phyloP scores from a whole-genome alignment of 2,797 vertebrate genomes.

The Rhinophrynus dorsalis region DNA sequence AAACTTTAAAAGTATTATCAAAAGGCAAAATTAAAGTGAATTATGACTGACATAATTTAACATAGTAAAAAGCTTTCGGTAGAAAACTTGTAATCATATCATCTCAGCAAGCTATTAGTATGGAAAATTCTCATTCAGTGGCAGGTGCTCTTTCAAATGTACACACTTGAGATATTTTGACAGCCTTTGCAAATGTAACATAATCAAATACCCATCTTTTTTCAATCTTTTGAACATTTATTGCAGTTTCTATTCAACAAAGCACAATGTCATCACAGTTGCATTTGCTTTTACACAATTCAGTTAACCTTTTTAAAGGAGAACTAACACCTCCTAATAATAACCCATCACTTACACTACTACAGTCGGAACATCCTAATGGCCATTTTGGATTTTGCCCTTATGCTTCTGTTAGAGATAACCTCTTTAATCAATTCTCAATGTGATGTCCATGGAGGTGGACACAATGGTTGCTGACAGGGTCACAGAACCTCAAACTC shows the following conservation, averaged over 20 bases:
- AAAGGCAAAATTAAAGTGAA: conserved; percentile 35
- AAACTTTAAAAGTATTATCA: conserved; percentile 22
- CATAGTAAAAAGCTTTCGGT: conserved; percentile 46
- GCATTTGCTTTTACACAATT: too few species aligned
- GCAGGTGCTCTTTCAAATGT: conserved; percentile 42
- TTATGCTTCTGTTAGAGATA: too few species aligned
- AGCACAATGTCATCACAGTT: not conserved
- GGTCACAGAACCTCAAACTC: too few species aligned
- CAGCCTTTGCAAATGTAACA: conserved; percentile 19
- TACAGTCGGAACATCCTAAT: too few species aligned
- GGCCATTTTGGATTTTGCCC: too few species aligned
- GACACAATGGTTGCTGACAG: too few species aligned
- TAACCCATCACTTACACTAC: too few species aligned
- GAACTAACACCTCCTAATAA: too few species aligned
- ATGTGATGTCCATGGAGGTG: too few species aligned
- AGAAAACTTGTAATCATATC: conserved; percentile 45
- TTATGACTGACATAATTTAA: conserved; percentile 49
- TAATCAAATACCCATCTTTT: conserved; percentile 31
- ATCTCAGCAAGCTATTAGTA: conserved; percentile 39
- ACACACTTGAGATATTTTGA: conserved; percentile 46
- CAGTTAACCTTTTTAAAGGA: too few species aligned
- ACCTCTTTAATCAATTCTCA: too few species aligned
- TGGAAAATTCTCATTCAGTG: conserved; percentile 35
- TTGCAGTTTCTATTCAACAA: conserved; percentile 18
- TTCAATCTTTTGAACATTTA: conserved; percentile 20